A percentile compares a stretch with the other conserved stretches of the same genome.
Evolutionary conservation across 2,888 invertebrate species (phyloP).

Genomic region (Habrosyne pyritoides): DNA sequence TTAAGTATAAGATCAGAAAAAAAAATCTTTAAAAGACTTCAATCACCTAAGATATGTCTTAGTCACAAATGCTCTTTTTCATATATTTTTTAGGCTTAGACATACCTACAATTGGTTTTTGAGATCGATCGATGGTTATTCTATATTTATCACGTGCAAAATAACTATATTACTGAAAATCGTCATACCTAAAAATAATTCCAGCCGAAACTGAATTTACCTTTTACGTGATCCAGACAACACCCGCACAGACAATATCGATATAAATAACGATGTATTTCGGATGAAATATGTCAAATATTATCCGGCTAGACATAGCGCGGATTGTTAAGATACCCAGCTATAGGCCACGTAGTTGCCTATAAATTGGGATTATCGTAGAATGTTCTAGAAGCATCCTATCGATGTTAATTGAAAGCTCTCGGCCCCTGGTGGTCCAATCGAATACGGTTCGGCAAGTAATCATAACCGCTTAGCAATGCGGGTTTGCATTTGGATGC

Average conservation of each 20-base stretch:
- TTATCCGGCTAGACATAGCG: constrained; percentile 18
- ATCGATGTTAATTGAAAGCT: constrained; percentile 26
- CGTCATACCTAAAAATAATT: too few species aligned
- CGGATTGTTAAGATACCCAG: constrained; percentile 19
- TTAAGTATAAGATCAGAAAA: too few species aligned
- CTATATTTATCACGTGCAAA: too few species aligned
- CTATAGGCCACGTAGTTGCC: not conserved
- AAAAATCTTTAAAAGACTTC: too few species aligned
- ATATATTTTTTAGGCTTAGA: too few species aligned
- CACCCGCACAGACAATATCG: not conserved
- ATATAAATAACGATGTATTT: not conserved
- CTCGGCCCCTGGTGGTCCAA: constrained; percentile 20
- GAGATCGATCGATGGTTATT: too few species aligned
- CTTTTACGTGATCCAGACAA: too few species aligned
- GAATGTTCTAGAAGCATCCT: constrained; percentile 26
- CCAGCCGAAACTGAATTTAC: too few species aligned
- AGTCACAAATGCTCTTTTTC: too few species aligned
- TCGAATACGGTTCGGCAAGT: constrained; percentile 20
- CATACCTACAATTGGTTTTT: too few species aligned
- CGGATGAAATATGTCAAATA: constrained; percentile 19
- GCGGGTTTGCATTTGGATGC: constrained; percentile 25
- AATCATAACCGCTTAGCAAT: constrained; percentile 31
- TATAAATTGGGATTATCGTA: constrained; percentile 10
- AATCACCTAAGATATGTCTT: too few species aligned
- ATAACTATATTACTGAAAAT: too few species aligned